phyloP scores from a whole-genome alignment of 2,797 vertebrate genomes.

The Echeneis naucrates region DNA sequence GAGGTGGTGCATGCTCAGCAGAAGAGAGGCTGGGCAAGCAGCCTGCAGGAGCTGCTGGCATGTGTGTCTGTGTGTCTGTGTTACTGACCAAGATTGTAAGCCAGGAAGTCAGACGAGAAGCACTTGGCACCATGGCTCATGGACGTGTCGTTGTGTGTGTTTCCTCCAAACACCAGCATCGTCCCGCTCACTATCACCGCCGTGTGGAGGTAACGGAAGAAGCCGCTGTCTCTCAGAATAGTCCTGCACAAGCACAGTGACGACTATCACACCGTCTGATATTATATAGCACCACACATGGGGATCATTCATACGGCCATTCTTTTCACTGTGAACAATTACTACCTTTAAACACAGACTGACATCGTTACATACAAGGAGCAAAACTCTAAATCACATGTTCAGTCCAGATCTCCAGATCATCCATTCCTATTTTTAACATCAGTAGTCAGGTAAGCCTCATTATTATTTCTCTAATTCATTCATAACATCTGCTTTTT shows the following conservation, averaged over 20 bases:
- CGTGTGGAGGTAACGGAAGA: conserved; percentile 96
- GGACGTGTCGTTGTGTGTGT: conserved; percentile 98
- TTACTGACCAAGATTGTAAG: conserved; percentile 93
- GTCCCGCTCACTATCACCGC: conserved; percentile 92
- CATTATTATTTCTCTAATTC: not conserved
- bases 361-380: too few species aligned
- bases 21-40: not conserved
- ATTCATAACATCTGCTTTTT: not conserved
- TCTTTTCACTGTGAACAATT: too few species aligned
- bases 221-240: conserved; percentile 93
- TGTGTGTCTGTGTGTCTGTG: conserved; percentile 4
- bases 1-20: conserved; percentile 15
- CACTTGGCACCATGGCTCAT: conserved; percentile 98
- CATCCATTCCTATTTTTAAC: not conserved
- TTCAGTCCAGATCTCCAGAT: too few species aligned
- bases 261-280: not conserved
- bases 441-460: not conserved
- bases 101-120: conserved; percentile 97
- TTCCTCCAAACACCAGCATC: conserved; percentile 97
- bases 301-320: too few species aligned
- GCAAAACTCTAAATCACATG: not conserved
- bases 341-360: too few species aligned
- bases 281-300: too few species aligned
- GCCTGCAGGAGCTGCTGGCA: not conserved
- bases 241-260: conserved; percentile 82